A percentile compares a stretch with the other conserved stretches of the same genome.
Conservation (phyloP, 2,888 invertebrate genomes). For the Parnassius mnemosyne region DNA sequence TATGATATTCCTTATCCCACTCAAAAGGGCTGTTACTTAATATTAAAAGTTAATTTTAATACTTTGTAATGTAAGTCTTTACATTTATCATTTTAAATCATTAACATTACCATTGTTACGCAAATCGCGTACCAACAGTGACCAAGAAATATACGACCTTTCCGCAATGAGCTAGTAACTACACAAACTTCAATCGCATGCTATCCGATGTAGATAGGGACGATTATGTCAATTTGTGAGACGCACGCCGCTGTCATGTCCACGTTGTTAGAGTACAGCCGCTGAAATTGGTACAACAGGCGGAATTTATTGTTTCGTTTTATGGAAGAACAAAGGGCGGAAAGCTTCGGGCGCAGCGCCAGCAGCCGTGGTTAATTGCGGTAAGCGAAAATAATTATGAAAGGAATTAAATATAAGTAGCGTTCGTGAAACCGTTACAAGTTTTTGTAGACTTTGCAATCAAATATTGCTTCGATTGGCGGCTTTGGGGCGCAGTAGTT, state of each 20-base stretch:
- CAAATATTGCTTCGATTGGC: too few species aligned
- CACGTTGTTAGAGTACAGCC: constrained; percentile 1
- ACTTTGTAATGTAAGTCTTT: too few species aligned
- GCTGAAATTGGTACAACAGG: constrained; percentile 15
- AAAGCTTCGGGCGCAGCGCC: constrained; percentile 3
- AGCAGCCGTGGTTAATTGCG: constrained; percentile 14
- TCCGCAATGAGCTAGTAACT: constrained; percentile 1
- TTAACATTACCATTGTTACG: constrained; percentile 17
- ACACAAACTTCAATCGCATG: constrained; percentile 12
- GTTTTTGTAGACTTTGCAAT: constrained; percentile 10
- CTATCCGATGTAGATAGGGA: constrained; percentile 26
- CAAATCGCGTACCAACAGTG: not conserved
- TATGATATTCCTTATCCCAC: too few species aligned
- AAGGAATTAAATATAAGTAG: constrained; percentile 19
- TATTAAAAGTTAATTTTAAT: too few species aligned
- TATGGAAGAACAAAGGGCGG: constrained; percentile 22
- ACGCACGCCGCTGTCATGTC: constrained; percentile 13
- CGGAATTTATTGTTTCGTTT: constrained; percentile 19
- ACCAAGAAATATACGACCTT: constrained; percentile 3
- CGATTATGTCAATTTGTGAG: constrained; percentile 29
- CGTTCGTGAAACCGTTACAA: constrained; percentile 3
- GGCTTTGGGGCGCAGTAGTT: too few species aligned
- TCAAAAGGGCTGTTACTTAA: too few species aligned
- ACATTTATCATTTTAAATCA: too few species aligned
- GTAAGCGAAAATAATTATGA: constrained; percentile 25